phyloP scores from a whole-genome alignment of 2,888 invertebrate species.

The Melanostoma scalare region DNA sequence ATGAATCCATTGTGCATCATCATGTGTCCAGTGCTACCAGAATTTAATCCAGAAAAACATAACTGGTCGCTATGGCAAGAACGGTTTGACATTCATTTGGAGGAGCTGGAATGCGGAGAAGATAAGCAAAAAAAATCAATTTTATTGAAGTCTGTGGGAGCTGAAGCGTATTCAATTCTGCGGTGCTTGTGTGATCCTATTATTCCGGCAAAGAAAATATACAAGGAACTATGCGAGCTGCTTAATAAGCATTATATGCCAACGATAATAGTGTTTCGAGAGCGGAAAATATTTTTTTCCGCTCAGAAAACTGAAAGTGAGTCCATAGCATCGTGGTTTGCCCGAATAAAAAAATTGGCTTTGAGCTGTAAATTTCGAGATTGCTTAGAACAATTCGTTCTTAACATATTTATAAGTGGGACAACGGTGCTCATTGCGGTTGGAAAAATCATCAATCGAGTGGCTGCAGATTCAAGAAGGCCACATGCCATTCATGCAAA shows the following conservation, averaged over 20 bases:
- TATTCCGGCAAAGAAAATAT: neutral
- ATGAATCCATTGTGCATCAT: constrained; percentile 1
- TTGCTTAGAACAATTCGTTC: constrained; percentile 12
- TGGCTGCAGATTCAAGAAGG: too few relatives aligned
- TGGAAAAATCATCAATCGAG: too few relatives aligned
- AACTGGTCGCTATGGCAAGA: neutral
- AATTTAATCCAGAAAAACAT: constrained; percentile 5
- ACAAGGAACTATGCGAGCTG: neutral
- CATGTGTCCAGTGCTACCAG: neutral
- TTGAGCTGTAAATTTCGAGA: constrained; percentile 19
- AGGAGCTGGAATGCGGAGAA: neutral
- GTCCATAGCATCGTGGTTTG: constrained; percentile 13
- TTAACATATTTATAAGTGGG: constrained; percentile 27
- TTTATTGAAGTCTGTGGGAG: constrained; percentile 9
- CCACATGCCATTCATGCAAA: too few relatives aligned
- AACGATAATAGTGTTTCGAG: constrained; percentile 11
- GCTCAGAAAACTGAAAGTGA: constrained; percentile 23
- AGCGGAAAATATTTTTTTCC: constrained; percentile 14
- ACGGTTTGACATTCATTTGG: neutral
- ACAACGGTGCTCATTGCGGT: neutral
- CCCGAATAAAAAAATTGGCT: constrained; percentile 21
- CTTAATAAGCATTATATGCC: constrained; percentile 5
- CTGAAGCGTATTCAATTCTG: constrained; percentile 1
- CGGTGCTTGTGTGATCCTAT: neutral
- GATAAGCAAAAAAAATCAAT: constrained; percentile 6